phyloP scores from a whole-genome alignment of 1,140 invertebrate genomes.

The Drosophila leontia region DNA sequence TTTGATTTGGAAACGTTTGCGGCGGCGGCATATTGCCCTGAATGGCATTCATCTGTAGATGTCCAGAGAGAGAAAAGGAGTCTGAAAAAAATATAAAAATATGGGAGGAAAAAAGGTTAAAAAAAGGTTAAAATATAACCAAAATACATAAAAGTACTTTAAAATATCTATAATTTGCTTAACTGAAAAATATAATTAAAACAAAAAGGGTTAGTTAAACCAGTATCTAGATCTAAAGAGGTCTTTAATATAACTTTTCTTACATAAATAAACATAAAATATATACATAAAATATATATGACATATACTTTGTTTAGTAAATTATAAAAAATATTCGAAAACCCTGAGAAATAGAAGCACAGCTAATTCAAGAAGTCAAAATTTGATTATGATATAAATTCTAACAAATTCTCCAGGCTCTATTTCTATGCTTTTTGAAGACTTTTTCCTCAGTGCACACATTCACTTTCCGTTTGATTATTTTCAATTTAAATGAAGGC shows the following conservation, averaged over 20 bases:
- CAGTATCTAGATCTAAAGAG: too few relatives aligned
- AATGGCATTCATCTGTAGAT: slow-evolving; percentile 24
- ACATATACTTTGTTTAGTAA: too few relatives aligned
- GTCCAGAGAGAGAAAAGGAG: background rate
- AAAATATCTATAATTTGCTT: background rate
- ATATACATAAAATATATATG: background rate
- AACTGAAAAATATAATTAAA: background rate
- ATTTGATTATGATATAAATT: background rate
- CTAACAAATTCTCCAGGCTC: too few relatives aligned
- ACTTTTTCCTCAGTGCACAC: slow-evolving; percentile 23
- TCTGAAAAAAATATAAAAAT: too few relatives aligned
- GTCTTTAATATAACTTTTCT: background rate
- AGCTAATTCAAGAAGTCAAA: background rate
- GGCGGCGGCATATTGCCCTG: slow-evolving; percentile 29
- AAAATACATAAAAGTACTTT: too few relatives aligned
- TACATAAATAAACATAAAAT: background rate
- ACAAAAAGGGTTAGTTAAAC: too few relatives aligned
- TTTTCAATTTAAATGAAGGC: slow-evolving; percentile 81
- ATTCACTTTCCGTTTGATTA: slow-evolving; percentile 78
- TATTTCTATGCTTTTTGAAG: background rate
- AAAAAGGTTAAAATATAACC: background rate
- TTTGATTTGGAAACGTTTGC: slow-evolving; percentile 74
- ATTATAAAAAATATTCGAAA: too few relatives aligned
- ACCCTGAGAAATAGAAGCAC: background rate
- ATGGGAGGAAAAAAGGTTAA: background rate